phyloP scores from a whole-genome alignment of 2,797 vertebrate species.

The Rhabdomys pumilio region DNA sequence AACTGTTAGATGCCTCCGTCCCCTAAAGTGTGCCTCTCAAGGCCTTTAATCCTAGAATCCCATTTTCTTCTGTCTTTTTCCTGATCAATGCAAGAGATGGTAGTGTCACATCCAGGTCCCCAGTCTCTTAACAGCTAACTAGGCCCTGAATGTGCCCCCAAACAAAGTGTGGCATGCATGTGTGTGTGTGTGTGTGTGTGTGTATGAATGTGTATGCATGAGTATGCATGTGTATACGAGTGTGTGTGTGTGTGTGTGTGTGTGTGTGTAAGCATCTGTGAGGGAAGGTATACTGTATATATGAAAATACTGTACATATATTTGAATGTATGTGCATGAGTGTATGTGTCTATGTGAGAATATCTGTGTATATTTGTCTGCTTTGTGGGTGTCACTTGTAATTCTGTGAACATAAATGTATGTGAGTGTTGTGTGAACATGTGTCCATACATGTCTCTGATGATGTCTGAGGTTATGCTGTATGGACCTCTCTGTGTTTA shows the following conservation, averaged over 20 bases:
- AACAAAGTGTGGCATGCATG: neutral
- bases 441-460: no score
- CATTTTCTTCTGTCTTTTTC: neutral
- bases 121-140: neutral
- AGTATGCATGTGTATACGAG: neutral
- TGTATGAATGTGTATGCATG: no score
- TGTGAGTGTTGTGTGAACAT: neutral
- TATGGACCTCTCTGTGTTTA: neutral
- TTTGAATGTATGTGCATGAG: neutral
- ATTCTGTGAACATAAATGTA: neutral
- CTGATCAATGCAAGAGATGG: neutral
- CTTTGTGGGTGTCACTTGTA: neutral
- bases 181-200: neutral
- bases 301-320: neutral
- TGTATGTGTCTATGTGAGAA: neutral
- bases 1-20: fast-evolving
- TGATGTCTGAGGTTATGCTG: no score
- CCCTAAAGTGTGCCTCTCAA: neutral
- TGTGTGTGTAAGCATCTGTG: neutral
- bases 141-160: neutral
- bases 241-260: neutral
- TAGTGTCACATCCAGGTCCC: fast-evolving
- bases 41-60: neutral
- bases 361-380: neutral
- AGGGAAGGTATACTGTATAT: neutral